Percentiles rank a stretch among this genome's conserved stretches.
Conservation (phyloP, 2,797 vertebrate species). For the Eulemur albifrons region DNA sequence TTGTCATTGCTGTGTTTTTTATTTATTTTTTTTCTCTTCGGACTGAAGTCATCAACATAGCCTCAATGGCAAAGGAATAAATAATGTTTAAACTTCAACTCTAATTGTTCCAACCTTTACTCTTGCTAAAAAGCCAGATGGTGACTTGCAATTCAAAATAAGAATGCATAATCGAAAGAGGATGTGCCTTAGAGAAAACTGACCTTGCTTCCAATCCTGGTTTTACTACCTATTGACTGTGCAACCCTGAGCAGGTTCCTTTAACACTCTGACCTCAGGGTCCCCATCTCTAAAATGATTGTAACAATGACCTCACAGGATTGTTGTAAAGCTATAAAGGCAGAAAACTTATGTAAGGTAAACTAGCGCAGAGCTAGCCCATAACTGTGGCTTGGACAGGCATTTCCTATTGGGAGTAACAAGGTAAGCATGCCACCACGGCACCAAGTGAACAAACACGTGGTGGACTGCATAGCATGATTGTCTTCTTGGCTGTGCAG, state of each 20-base stretch:
- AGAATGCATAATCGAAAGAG: background rate
- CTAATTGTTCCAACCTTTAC: background rate
- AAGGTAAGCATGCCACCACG: fast-evolving
- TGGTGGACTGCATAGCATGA: fast-evolving
- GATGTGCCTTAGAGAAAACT: background rate
- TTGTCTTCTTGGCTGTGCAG: no score
- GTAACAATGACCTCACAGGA: background rate
- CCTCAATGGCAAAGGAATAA: slow-evolving; percentile 12
- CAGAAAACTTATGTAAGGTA: background rate
- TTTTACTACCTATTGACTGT: background rate
- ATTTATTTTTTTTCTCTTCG: background rate
- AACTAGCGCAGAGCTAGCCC: background rate
- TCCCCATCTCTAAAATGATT: background rate
- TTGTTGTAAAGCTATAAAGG: background rate
- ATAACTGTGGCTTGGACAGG: background rate
- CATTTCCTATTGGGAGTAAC: background rate
- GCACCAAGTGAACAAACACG: fast-evolving
- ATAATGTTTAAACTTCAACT: background rate
- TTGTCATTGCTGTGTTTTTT: background rate
- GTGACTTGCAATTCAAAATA: background rate
- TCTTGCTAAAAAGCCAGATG: background rate
- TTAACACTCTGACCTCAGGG: background rate
- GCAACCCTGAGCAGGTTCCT: background rate
- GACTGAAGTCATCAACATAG: background rate
- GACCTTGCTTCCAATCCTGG: background rate